Conservation (phyloP, 2,113 vertebrate genomes). For the Hippocampus zosterae region DNA sequence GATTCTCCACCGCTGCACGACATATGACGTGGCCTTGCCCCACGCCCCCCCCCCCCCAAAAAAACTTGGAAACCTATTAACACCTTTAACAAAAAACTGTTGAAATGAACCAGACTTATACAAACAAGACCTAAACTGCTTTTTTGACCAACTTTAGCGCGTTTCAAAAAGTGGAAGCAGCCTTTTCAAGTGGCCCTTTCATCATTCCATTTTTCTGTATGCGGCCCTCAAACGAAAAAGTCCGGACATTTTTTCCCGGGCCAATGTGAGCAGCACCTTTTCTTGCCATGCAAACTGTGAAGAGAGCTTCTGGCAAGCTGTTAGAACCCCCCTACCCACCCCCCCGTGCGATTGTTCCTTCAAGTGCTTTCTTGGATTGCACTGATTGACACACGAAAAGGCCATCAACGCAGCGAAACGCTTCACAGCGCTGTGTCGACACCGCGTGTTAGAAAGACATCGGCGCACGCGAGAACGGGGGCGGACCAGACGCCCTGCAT, state of each 20-base stretch:
- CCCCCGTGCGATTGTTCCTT: conserved; percentile 22
- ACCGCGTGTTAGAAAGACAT: conserved; percentile 1
- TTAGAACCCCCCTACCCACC: conserved; percentile 18
- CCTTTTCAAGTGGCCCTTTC: neutral
- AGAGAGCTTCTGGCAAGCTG: conserved; percentile 22
- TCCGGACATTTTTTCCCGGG: neutral
- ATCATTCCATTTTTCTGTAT: conserved; percentile 23
- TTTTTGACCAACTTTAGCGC: no score
- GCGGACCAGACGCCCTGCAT: conserved; percentile 28
- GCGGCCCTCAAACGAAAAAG: no score
- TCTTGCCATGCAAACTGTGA: conserved; percentile 29
- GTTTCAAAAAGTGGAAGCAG: no score
- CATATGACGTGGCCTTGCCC: neutral
- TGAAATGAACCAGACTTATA: no score
- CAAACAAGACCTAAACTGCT: no score
- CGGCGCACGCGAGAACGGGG: conserved; percentile 15
- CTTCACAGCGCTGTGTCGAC: neutral
- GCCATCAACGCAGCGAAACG: neutral
- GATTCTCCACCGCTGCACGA: conserved; percentile 27
- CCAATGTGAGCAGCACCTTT: conserved; percentile 17
- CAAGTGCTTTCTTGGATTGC: conserved; percentile 21
- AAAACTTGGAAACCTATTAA: no score
- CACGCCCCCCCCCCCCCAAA: no score
- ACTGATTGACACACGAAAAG: conserved; percentile 23
- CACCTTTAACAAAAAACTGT: no score